Evolutionary conservation across 1,140 invertebrate species (phyloP).

Genomic region (Drosophila fuyamai): DNA sequence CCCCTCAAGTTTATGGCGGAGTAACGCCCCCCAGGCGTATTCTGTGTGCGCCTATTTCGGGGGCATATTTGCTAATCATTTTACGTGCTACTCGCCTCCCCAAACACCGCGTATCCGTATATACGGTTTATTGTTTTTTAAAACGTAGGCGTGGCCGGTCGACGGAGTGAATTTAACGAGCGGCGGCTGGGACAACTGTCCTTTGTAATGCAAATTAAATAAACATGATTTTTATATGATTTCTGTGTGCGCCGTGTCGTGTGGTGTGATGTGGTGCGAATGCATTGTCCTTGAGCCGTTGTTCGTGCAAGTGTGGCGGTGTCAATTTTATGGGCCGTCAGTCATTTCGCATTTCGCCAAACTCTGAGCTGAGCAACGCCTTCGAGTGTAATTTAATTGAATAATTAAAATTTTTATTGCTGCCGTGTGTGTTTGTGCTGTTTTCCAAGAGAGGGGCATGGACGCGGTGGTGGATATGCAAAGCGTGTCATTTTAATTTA

Average conservation of each 20-base stretch:
- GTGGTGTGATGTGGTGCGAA: constrained; percentile 6
- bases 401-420: constrained; percentile 83
- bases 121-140: constrained; percentile 75
- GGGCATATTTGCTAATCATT: constrained; percentile 77
- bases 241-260: constrained; percentile 36
- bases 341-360: constrained; percentile 70
- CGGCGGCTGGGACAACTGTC: constrained; percentile 34
- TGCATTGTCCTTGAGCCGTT: constrained; percentile 30
- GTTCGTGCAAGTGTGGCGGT: constrained; percentile 56
- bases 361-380: constrained; percentile 57
- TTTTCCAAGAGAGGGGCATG: neutral
- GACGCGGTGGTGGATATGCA: constrained; percentile 58
- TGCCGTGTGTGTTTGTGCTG: constrained; percentile 28
- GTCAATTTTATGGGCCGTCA: constrained; percentile 80
- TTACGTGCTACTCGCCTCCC: constrained; percentile 35
- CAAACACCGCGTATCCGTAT: neutral
- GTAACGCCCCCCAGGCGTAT: constrained; percentile 15
- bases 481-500: constrained; percentile 83
- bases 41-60: constrained; percentile 42
- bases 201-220: constrained; percentile 80
- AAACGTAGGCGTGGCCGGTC: constrained; percentile 57
- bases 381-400: constrained; percentile 82
- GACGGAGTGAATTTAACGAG: constrained; percentile 66
- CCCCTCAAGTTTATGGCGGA: constrained; percentile 17
- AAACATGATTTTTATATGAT: constrained; percentile 81